Percentiles rank a stretch among this genome's conserved stretches.
Evolutionary conservation across 2,888 invertebrate species (phyloP).

Genomic region (Drepanosiphum platanoidis): DNA sequence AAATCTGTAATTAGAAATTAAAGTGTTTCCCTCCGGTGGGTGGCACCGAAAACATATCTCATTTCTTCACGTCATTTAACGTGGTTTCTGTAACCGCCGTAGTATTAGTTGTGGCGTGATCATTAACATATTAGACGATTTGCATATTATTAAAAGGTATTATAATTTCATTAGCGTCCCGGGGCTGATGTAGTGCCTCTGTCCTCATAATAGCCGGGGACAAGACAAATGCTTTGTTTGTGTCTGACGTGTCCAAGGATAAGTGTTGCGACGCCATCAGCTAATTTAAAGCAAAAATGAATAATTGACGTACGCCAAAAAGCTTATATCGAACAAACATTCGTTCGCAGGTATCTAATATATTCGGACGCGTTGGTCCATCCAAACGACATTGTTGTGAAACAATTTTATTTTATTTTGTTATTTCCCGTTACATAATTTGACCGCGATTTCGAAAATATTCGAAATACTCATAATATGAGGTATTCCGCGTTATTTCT

Average conservation of each 20-base stretch:
- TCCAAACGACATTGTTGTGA: no score
- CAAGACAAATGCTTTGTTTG: conserved; percentile 25
- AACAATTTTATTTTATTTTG: no score
- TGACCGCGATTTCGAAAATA: no score
- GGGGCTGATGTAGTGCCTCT: conserved; percentile 40
- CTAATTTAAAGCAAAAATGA: background rate
- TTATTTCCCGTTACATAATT: no score
- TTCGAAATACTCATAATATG: no score
- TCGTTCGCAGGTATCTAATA: no score
- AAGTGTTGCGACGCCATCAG: background rate
- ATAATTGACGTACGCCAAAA: background rate
- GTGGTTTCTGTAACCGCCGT: background rate
- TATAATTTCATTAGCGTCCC: conserved; percentile 44
- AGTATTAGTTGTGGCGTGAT: conserved; percentile 25
- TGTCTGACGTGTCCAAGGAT: background rate
- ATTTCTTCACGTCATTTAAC: background rate
- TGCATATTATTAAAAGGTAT: conserved; percentile 48
- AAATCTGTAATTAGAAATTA: background rate
- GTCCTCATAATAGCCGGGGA: conserved; percentile 10
- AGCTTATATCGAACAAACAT: no score
- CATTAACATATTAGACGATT: conserved; percentile 47
- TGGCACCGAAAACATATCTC: conserved; percentile 3
- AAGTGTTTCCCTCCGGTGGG: background rate
- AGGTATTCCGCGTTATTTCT: background rate
- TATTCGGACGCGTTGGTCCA: no score